Percentiles rank a stretch among this genome's conserved stretches.
Conservation (phyloP, 1,140 invertebrate genomes). For the Thaumatotibia leucotreta region DNA sequence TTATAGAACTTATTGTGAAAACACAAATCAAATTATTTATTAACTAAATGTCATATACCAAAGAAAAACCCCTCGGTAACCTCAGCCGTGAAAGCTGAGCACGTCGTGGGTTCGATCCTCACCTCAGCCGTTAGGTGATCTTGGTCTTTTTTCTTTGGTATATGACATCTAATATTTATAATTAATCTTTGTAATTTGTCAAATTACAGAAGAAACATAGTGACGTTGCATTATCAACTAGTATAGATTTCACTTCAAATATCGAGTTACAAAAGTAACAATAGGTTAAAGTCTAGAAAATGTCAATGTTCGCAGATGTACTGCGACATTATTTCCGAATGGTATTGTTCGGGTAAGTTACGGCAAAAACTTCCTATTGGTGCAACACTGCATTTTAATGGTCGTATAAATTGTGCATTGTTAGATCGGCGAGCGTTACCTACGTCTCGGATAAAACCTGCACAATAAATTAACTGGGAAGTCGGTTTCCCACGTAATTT, state of each 20-base stretch:
- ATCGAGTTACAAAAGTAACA: constrained; percentile 4
- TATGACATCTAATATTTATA: too few species aligned
- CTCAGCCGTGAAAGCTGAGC: too few species aligned
- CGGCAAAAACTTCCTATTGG: background rate
- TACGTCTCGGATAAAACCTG: background rate
- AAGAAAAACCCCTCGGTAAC: too few species aligned
- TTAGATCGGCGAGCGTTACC: background rate
- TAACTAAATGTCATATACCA: too few species aligned
- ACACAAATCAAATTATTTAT: too few species aligned
- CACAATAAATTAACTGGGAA: background rate
- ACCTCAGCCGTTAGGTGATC: too few species aligned
- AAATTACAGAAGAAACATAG: too few species aligned
- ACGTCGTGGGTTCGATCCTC: too few species aligned
- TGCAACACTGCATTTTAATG: background rate
- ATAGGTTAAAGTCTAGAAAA: background rate
- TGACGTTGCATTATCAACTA: background rate
- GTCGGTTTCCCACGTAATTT: background rate
- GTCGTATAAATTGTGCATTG: background rate
- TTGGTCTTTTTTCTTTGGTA: too few species aligned
- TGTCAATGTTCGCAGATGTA: constrained; percentile 2
- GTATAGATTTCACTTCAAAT: background rate
- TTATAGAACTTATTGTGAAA: too few species aligned
- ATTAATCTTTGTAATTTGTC: too few species aligned
- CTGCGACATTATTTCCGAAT: constrained; percentile 4
- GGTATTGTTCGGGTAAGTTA: background rate